phyloP scores from a whole-genome alignment of 2,113 vertebrate species.

The Cnemophilus loriae region DNA sequence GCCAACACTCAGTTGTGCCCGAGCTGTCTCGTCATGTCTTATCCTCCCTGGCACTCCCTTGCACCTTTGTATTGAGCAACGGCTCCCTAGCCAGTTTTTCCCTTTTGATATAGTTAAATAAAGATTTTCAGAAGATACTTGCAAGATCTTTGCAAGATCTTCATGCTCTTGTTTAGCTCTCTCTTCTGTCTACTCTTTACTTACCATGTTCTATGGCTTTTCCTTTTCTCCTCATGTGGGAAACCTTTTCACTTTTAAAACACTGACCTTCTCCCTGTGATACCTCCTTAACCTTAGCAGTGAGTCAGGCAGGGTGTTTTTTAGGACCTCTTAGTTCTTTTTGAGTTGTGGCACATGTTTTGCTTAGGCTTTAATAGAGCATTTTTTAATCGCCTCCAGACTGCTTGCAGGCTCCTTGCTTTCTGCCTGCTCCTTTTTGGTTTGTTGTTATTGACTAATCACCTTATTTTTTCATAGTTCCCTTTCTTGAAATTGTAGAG shows the following conservation, averaged over 20 bases:
- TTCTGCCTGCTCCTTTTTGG: neutral
- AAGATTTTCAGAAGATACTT: neutral
- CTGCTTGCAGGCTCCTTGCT: conserved; percentile 17
- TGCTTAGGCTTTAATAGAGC: conserved; percentile 12
- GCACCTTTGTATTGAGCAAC: neutral
- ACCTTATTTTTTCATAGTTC: conserved; percentile 48
- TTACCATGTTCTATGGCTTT: neutral
- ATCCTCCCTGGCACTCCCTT: neutral
- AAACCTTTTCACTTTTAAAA: conserved; percentile 28
- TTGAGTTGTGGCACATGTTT: conserved; percentile 13
- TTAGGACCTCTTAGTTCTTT: conserved; percentile 23
- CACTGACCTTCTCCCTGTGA: conserved; percentile 11
- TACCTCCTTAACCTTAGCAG: conserved; percentile 30
- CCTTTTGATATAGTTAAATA: neutral
- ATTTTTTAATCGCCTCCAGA: conserved; percentile 35
- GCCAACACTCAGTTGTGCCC: neutral
- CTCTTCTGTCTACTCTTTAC: neutral
- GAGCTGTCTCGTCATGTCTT: neutral
- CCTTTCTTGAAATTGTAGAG: conserved; percentile 37
- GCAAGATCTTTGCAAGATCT: neutral
- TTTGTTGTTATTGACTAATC: conserved; percentile 59
- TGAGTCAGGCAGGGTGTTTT: conserved; percentile 9
- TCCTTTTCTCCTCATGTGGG: neutral
- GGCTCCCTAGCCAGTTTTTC: neutral
- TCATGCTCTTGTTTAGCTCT: neutral